Percentiles rank a stretch among this genome's conserved stretches.
phyloP scores from a whole-genome alignment of 2,888 invertebrate species.

The Lagria hirta region DNA sequence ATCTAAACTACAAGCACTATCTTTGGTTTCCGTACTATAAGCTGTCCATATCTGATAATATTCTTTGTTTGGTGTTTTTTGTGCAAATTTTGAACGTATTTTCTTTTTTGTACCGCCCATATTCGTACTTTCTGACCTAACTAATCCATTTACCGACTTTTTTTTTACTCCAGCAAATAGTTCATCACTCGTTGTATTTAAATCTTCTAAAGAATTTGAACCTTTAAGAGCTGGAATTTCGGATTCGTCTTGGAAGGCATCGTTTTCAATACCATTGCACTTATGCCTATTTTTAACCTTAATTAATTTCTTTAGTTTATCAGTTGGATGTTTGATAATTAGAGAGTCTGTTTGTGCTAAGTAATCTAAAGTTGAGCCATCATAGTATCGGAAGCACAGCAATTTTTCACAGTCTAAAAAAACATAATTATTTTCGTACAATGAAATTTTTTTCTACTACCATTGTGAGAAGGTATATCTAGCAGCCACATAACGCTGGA shows the following conservation, averaged over 20 bases:
- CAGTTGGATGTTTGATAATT: conserved; percentile 62
- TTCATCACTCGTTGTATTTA: conserved; percentile 36
- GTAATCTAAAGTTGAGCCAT: conserved; percentile 65
- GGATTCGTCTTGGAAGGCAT: conserved; percentile 50
- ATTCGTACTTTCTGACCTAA: conserved; percentile 56
- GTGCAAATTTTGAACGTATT: conserved; percentile 58
- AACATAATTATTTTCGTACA: background rate
- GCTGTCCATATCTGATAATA: conserved; percentile 72
- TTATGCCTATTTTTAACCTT: conserved; percentile 54
- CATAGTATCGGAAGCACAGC: conserved; percentile 71
- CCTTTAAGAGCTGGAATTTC: conserved; percentile 39
- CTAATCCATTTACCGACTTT: conserved; percentile 48
- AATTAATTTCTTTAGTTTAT: conserved; percentile 57
- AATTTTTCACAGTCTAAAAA: conserved; percentile 68
- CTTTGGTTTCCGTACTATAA: conserved; percentile 50
- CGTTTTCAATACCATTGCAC: conserved; percentile 50
- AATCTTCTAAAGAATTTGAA: conserved; percentile 49
- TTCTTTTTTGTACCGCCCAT: conserved; percentile 68
- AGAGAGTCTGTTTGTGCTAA: conserved; percentile 66
- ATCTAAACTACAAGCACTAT: conserved; percentile 40
- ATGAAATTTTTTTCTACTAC: conserved; percentile 52
- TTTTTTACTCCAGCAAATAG: conserved; percentile 49
- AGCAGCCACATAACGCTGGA: conserved; percentile 71
- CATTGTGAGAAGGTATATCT: conserved; percentile 68
- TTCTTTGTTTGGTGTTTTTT: conserved; percentile 62